Base-by-base conservation (phyloP, 2,113 vertebrate genomes). In the Xenopus borealis region DNA sequence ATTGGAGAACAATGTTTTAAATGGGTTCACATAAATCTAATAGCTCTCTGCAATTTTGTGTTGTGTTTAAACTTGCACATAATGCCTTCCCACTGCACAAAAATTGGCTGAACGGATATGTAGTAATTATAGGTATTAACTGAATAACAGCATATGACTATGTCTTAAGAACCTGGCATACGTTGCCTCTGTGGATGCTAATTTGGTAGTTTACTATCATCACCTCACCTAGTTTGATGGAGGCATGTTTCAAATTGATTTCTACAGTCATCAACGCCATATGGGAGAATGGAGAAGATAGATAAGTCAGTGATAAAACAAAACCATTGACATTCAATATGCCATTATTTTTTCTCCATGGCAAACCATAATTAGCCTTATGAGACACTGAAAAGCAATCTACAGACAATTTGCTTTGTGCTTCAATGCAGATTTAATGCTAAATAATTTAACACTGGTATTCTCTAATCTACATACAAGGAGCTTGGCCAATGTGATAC, bases 281-380 rank as follows among this genome's bases (percentile, higher is more conserved):
- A 77, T 64, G 74, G 74, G 45, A 70, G 47, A 64, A 64, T 57
- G 59, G 18, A 70, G 67, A 64, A 55, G 59, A 69, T 45, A 64
- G 74, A 77, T 64, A 70, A 77, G 69, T 77, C 74, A 57, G 67
- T 58, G 74, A 14, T 77, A 70, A 69, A 63, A 77, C 40, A 57
- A 69, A 77, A 57, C n/a, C 58, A 63, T 70, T 77, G 74, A 77
- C 74, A 77, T 77, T 70, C 66, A 53, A 46, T 64, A 77, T 70
- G 66, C 59, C 67, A 77, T 77, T 70, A 77, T 70, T 64, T 62
- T 77, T 53, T 67, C 74, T 70, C 66, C 66, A 57, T 64, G 67
- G 74, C 46, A 46, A 59, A 70, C 59, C 61, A 70, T 77, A 70
- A 77, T 77, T 64, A 77, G 69, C 47, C 66, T 63, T 70, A 70